These are phyloP conservation scores for Sebastes baramenuke DNA, from an alignment of 2,797 vertebrate species.

Conservation along the genomic window DNA sequence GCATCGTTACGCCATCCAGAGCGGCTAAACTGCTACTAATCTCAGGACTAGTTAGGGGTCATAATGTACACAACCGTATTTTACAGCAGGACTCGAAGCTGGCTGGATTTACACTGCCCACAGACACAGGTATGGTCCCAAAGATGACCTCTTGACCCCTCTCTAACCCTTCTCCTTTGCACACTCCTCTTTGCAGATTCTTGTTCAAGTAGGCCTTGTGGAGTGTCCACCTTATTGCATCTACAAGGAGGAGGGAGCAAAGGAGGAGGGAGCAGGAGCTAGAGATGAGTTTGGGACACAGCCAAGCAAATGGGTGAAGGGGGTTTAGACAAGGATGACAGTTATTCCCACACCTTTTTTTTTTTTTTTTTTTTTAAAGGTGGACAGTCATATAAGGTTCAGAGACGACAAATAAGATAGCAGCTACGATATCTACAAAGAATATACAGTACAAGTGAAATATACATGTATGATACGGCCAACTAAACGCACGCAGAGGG, in stretches of 20 bases:
- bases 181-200: slow-evolving; percentile 23
- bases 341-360: slow-evolving; percentile 20
- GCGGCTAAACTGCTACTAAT: slow-evolving; percentile 51
- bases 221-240: slow-evolving; percentile 45
- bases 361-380: slow-evolving; percentile 5
- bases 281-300: slow-evolving; percentile 18
- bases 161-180: neutral
- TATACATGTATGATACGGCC: slow-evolving; percentile 58
- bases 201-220: slow-evolving; percentile 40
- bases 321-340: slow-evolving; percentile 9
- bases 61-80: slow-evolving; percentile 52
- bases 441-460: slow-evolving; percentile 75
- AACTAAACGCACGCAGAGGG: slow-evolving; percentile 63
- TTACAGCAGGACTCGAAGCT: slow-evolving; percentile 52
- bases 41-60: slow-evolving; percentile 27
- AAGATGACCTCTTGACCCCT: neutral
- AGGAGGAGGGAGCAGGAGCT: neutral
- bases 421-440: slow-evolving; percentile 80
- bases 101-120: slow-evolving; percentile 22
- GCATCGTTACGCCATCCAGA: slow-evolving; percentile 24
- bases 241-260: slow-evolving; percentile 26
- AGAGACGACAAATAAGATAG: slow-evolving; percentile 66
- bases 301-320: neutral
- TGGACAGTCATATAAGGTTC: slow-evolving; percentile 62
- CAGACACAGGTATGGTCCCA: slow-evolving; percentile 1